Conservation (phyloP, 1,140 invertebrate genomes). For the Amyelois transitella region DNA sequence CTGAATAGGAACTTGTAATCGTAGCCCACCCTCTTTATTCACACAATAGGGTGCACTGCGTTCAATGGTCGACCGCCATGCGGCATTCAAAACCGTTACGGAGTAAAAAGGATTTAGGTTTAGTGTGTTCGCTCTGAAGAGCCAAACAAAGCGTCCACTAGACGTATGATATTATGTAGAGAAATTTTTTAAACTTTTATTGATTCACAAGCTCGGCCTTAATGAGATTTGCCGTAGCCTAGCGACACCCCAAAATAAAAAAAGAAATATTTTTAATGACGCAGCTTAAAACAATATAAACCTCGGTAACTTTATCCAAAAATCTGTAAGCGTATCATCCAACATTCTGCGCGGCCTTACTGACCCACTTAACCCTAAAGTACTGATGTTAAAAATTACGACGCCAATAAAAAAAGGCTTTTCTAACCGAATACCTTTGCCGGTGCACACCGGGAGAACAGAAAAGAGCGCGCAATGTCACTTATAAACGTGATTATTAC, state of each 20-base stretch:
- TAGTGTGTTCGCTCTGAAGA: too few species aligned
- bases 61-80: background rate
- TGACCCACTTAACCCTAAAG: conserved; percentile 4
- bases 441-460: background rate
- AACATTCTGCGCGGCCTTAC: background rate
- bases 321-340: background rate
- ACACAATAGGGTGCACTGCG: background rate
- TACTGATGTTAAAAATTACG: conserved; percentile 7
- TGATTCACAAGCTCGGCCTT: too few species aligned
- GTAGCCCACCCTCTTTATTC: conserved; percentile 1
- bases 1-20: background rate
- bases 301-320: too few species aligned
- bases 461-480: conserved; percentile 2
- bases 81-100: background rate
- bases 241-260: too few species aligned
- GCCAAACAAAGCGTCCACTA: background rate
- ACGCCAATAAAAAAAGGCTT: conserved; percentile 5
- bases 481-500: conserved; percentile 14
- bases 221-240: too few species aligned
- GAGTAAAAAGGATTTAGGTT: background rate
- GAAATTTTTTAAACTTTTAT: too few species aligned
- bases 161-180: too few species aligned
- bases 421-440: background rate
- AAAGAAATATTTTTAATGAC: too few species aligned
- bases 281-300: too few species aligned